phyloP scores from a whole-genome alignment of 2,113 vertebrate species.

The Callopanchax toddi region DNA sequence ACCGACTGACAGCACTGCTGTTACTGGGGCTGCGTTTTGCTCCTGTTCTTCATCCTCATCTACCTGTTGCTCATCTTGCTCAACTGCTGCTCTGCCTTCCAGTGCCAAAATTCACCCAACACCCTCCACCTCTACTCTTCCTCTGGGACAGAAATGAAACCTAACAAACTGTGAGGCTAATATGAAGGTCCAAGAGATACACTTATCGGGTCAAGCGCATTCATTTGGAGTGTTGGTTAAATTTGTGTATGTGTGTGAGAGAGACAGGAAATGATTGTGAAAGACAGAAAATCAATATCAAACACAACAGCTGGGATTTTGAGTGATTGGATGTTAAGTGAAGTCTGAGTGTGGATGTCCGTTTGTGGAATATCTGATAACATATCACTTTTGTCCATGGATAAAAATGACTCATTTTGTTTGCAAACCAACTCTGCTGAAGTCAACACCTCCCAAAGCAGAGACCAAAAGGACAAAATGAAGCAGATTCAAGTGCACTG shows the following conservation, averaged over 20 bases:
- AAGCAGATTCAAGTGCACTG: neutral
- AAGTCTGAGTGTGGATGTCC: conserved; percentile 66
- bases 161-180: conserved; percentile 31
- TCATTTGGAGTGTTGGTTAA: conserved; percentile 36
- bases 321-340: conserved; percentile 62
- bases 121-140: conserved; percentile 72
- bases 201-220: conserved; percentile 22
- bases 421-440: conserved; percentile 56
- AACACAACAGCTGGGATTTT: conserved; percentile 35
- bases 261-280: conserved; percentile 52
- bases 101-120: conserved; percentile 78
- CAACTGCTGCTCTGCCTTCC: conserved; percentile 75
- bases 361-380: conserved; percentile 56
- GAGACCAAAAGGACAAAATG: conserved; percentile 49
- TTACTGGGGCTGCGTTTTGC: conserved; percentile 50
- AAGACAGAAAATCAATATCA: conserved; percentile 49
- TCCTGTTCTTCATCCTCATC: conserved; percentile 66
- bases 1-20: conserved; percentile 47
- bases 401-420: conserved; percentile 54
- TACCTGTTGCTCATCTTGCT: conserved; percentile 72
- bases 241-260: conserved; percentile 38
- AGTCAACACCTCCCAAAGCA: conserved; percentile 68
- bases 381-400: conserved; percentile 72
- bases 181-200: conserved; percentile 39
- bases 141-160: conserved; percentile 78